These are phyloP conservation scores for Galeruca laticollis DNA, from an alignment of 2,888 invertebrate genomes.

Conservation along the genomic window DNA sequence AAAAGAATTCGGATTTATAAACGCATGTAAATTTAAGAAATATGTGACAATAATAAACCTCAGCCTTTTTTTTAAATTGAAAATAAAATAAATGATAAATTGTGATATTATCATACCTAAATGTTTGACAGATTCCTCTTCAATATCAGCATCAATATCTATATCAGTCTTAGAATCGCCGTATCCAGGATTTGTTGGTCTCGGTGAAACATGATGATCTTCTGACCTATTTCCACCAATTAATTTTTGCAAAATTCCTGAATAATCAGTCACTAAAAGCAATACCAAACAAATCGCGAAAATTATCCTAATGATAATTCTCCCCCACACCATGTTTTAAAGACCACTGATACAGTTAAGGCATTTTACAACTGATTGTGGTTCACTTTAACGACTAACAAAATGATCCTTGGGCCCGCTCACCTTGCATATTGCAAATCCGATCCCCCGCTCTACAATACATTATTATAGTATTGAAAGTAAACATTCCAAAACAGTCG, in stretches of 20 bases:
- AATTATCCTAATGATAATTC: conserved; percentile 67
- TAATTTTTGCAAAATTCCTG: conserved; percentile 66
- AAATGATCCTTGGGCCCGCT: conserved; percentile 50
- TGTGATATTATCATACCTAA: conserved; percentile 57
- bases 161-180: conserved; percentile 64
- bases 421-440: conserved; percentile 55
- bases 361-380: conserved; percentile 48
- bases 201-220: conserved; percentile 57
- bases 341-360: conserved; percentile 38
- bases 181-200: conserved; percentile 65
- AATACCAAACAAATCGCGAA: conserved; percentile 70
- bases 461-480: not conserved
- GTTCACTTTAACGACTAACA: conserved; percentile 43
- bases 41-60: too few species aligned
- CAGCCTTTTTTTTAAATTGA: too few species aligned
- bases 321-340: conserved; percentile 59
- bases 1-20: too few species aligned
- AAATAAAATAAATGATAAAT: not conserved
- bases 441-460: conserved; percentile 50
- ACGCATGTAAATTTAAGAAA: too few species aligned
- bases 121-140: conserved; percentile 64
- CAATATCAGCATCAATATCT: conserved; percentile 68
- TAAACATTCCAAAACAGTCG: not conserved
- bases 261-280: conserved; percentile 71
- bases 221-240: conserved; percentile 66